These are phyloP conservation scores for Muntiacus reevesi DNA, from an alignment of 2,113 vertebrate genomes.

Conservation along the genomic window DNA sequence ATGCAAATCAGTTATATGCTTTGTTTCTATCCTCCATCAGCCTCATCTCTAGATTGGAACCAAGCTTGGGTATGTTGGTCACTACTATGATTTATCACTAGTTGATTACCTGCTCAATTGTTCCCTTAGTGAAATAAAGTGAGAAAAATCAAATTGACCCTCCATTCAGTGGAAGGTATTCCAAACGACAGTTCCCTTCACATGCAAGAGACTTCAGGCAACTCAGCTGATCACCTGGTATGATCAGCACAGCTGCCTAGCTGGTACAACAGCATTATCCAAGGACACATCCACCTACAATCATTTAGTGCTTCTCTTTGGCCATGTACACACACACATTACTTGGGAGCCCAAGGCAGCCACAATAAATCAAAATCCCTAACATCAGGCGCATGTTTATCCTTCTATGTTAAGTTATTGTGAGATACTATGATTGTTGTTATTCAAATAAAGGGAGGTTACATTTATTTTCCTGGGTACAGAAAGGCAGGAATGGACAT, in stretches of 20 bases:
- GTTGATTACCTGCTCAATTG: not conserved
- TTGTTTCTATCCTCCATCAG: conserved; percentile 35
- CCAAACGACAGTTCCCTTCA: conserved; percentile 70
- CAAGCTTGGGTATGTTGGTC: not conserved
- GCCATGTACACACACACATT: not conserved
- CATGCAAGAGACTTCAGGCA: conserved; percentile 62
- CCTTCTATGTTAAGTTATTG: conserved; percentile 75
- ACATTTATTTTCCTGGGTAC: conserved; percentile 57
- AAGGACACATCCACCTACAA: conserved; percentile 61
- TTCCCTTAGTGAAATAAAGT: conserved; percentile 66
- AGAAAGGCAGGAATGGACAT: conserved; percentile 38
- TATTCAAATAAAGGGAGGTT: conserved; percentile 47
- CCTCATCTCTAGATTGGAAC: conserved; percentile 34
- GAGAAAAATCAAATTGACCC: conserved; percentile 69
- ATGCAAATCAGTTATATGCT: conserved; percentile 42
- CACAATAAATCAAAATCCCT: conserved; percentile 76
- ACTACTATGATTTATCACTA: conserved; percentile 67
- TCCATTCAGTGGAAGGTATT: conserved; percentile 64
- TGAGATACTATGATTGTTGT: conserved; percentile 49
- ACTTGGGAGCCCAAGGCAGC: conserved; percentile 37
- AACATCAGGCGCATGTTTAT: conserved; percentile 68
- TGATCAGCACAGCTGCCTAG: conserved; percentile 69
- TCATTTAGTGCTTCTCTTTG: conserved; percentile 72
- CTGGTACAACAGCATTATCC: conserved; percentile 59
- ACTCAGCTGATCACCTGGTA: conserved; percentile 42